Percentiles rank a stretch among this genome's conserved stretches.
These are phyloP conservation scores for Heliconius himera DNA, from an alignment of 1,140 invertebrate genomes.

Conservation along the genomic window DNA sequence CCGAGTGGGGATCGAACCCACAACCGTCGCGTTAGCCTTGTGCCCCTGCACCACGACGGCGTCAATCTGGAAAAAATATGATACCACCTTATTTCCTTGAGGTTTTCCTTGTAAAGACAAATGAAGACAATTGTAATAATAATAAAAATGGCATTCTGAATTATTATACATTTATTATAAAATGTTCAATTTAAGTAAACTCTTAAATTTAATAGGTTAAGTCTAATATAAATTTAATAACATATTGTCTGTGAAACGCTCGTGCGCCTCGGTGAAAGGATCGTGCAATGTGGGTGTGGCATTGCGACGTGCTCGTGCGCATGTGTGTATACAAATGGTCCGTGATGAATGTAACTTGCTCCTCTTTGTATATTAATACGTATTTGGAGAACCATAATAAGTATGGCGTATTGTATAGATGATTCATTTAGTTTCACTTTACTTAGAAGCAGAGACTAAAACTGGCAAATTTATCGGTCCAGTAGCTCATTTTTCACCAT, in stretches of 20 bases:
- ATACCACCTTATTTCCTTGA: background rate
- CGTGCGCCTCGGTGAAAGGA: conserved; percentile 37
- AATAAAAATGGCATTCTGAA: background rate
- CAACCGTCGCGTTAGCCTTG: too few species aligned
- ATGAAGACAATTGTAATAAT: background rate
- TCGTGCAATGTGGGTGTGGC: conserved; percentile 43
- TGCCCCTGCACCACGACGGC: too few species aligned
- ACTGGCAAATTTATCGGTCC: too few species aligned
- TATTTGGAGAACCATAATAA: background rate
- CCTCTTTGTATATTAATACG: background rate
- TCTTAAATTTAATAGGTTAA: background rate
- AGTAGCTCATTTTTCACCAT: too few species aligned
- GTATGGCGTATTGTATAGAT: too few species aligned
- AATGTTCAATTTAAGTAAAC: background rate
- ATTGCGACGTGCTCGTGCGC: conserved; percentile 54
- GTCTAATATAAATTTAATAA: too few species aligned
- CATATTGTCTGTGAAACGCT: background rate
- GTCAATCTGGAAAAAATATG: too few species aligned
- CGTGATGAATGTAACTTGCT: conserved; percentile 38
- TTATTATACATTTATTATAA: background rate
- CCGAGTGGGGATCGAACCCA: too few species aligned
- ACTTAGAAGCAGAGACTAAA: too few species aligned
- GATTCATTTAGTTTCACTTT: too few species aligned
- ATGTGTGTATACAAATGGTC: conserved; percentile 40
- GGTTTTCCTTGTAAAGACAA: background rate